Evolutionary conservation across 2,113 vertebrate species (phyloP), one percentile per base, ranked within the genome.

Genomic region (Dolichallabes microphthalmus): DNA sequence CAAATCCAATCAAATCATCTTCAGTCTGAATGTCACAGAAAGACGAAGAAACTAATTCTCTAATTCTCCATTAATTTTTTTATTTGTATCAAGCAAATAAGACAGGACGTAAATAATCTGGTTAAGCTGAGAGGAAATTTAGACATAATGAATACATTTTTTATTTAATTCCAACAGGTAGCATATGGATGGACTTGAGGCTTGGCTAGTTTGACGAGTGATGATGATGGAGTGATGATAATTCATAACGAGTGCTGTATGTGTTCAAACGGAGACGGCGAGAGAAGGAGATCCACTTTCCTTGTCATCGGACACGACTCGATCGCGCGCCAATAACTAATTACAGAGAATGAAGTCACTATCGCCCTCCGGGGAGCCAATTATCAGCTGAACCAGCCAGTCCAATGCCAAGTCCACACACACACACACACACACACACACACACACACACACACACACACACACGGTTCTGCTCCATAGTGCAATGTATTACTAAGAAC

Each of bases 281-380:
- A 86, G 79, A 50, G 57, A 17, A 80, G 22, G 32, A 80, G 75
- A 86, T 80, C 83, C 45, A 74, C 82, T 55, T 77, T 84, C 86
- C 68, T 71, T 61, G 83, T 85, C 89, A 88, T 84, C 79, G 87
- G 83, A 85, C 74, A 87, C 75, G 32, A 82, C 85, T 87, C 89
- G 63, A 89, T 89, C 50, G 35, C 52, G 30, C 32, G 89, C 85
- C 89, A 87, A 89, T 89, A 89, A 88, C 85, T 88, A 89, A 89
- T 89, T 89, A 89, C 87, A 87, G 80, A 76, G 85, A 88, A 89
- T 89, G 89, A 89, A 89, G 87, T 89, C 87, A 81, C 82, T 27
- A 87, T 88, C 83, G 85, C 75, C 87, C 87, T 80, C 85, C 11
- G 11, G 85, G 83, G 81, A 88, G 85, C 88, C 82, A 89, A 86